These are phyloP conservation scores for Arnoldichthys spilopterus DNA, from an alignment of 2,797 vertebrate species.

Conservation along the genomic window DNA sequence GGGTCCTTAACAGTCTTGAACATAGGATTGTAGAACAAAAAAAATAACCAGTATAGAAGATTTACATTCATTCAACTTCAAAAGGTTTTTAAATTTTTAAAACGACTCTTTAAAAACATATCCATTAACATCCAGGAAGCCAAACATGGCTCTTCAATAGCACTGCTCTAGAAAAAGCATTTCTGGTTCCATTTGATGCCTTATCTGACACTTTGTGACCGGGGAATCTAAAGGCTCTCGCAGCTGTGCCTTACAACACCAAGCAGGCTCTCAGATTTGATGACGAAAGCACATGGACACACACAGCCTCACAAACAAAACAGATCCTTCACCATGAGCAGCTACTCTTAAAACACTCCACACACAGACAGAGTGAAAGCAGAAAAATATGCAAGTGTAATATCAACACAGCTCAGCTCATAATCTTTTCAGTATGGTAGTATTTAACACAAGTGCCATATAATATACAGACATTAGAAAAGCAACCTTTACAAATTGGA, in stretches of 20 bases:
- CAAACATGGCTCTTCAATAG: not conserved
- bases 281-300: slow-evolving; percentile 44
- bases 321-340: not conserved
- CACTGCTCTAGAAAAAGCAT: not conserved
- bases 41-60: not conserved
- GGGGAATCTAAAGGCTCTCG: not conserved
- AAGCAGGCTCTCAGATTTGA: slow-evolving; percentile 38
- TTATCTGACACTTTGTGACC: not conserved
- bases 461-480: not conserved
- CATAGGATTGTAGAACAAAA: no score
- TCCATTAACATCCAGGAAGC: not conserved
- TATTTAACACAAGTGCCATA: not conserved
- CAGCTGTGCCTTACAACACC: slow-evolving; percentile 33
- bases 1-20: no score
- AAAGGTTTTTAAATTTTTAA: not conserved
- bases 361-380: not conserved
- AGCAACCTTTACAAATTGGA: not conserved
- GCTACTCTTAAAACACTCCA: not conserved
- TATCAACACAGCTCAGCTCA: not conserved
- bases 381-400: not conserved
- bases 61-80: not conserved
- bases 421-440: not conserved
- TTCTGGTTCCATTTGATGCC: not conserved
- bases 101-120: not conserved
- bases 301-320: not conserved